Base-by-base conservation (phyloP, 2,797 vertebrate species). In the Rhynchonycteris naso region DNA sequence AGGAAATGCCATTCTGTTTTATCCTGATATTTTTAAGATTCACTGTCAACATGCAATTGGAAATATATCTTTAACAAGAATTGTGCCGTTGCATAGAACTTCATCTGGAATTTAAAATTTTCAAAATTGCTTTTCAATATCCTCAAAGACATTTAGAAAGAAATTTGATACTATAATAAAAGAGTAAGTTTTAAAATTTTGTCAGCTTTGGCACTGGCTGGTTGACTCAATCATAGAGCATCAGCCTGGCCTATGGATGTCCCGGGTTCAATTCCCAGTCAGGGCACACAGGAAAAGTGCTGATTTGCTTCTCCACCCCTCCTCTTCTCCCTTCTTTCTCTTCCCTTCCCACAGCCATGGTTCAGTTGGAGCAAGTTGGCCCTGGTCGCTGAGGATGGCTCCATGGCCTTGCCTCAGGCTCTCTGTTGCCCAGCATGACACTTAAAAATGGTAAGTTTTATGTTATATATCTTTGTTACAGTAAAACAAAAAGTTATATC, bases 141-240 rank as follows among this genome's bases (percentile, higher is more conserved):
- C 15, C 89, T 93, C 83, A 82, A 81, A 85, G 28, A 65, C 15
- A 80, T 58, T 52, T 79, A 65, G 69, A 93, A 93, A 95, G 10
- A 85, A 95, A 63, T 72, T 80, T 85, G 59, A 83, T 83, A 69
- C 52, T 56, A 86, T 18, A 83, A 93, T 88, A 21, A 74, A 96
- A 82, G 50, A 75, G 33, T 33, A 84, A 58, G 54, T 80, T 47
- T 24, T 59, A 71, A 82, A 71, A 43, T 43, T 43, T 43, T 43
- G 43, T 43, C 43, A 43, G 43, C 43, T 43, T 43, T 43, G 43
- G 43, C 43, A 43, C 43, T 43, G 43, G 43, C 43, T 43, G 43
- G 43, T 43, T 43, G 43, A 5, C 43, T 43, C 43, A 43, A 7
- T 43, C 43, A 43, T 7, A 43, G 43, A 43, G 43, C 43, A 43